Conservation (phyloP, 2,113 vertebrate genomes). For the Trematomus loennbergii region DNA sequence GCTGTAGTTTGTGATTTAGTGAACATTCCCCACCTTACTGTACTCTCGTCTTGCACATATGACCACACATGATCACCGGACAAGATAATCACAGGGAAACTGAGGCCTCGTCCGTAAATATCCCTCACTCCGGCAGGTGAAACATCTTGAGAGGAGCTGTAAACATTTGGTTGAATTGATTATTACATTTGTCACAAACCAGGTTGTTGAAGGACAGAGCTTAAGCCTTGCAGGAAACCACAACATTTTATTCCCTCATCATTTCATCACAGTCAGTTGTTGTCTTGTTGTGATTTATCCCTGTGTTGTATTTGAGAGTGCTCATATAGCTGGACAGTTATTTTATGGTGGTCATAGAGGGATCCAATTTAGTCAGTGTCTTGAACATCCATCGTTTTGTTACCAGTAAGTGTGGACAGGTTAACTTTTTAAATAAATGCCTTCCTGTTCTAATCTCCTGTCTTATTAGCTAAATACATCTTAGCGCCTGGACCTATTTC, state of each 20-base stretch:
- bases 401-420: slow-evolving; percentile 11
- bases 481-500: slow-evolving; percentile 73
- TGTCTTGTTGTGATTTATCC: slow-evolving; percentile 40
- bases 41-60: slow-evolving; percentile 57
- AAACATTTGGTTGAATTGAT: background rate
- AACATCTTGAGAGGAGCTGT: slow-evolving; percentile 9
- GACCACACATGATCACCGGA: slow-evolving; percentile 43
- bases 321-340: slow-evolving; percentile 24
- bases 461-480: slow-evolving; percentile 52
- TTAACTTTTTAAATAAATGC: slow-evolving; percentile 52
- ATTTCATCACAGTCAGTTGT: slow-evolving; percentile 33
- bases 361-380: slow-evolving; percentile 24
- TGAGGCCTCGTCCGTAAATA: slow-evolving; percentile 30
- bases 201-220: slow-evolving; percentile 34
- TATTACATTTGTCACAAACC: background rate
- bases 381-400: slow-evolving; percentile 13
- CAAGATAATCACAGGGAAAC: slow-evolving; percentile 58
- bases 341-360: background rate
- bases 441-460: slow-evolving; percentile 47
- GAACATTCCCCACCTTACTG: slow-evolving; percentile 60
- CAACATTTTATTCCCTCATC: slow-evolving; percentile 12
- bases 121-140: background rate
- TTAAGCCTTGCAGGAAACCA: slow-evolving; percentile 27
- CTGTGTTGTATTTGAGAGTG: slow-evolving; percentile 39
- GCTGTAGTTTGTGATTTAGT: slow-evolving; percentile 73